These are phyloP conservation scores for Noctua comes DNA, from an alignment of 2,888 invertebrate genomes.

Conservation along the genomic window DNA sequence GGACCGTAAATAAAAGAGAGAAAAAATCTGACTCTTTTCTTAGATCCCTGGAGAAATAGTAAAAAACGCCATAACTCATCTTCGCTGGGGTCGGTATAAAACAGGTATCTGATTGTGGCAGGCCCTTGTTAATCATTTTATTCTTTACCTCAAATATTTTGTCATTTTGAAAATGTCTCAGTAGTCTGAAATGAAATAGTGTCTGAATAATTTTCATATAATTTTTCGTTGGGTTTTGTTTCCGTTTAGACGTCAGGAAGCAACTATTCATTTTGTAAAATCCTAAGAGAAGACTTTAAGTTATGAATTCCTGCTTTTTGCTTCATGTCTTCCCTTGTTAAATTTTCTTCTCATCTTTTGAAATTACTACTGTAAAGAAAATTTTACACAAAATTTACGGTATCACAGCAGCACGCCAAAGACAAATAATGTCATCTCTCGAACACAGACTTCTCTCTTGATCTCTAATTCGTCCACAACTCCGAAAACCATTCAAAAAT, in stretches of 20 bases:
- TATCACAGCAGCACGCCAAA: neutral
- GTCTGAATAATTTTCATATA: conserved; percentile 47
- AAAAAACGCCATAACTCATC: conserved; percentile 74
- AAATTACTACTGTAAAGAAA: neutral
- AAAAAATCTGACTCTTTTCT: conserved; percentile 48
- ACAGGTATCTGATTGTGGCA: conserved; percentile 72
- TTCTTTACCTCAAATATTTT: conserved; percentile 31
- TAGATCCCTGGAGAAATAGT: conserved; percentile 66
- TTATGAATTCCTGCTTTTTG: conserved; percentile 11
- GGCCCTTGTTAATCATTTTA: conserved; percentile 66
- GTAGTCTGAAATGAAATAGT: conserved; percentile 18
- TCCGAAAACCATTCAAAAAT: neutral
- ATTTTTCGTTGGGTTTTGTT: conserved; percentile 25
- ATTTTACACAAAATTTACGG: neutral
- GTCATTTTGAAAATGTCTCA: conserved; percentile 23
- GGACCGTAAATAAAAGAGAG: conserved; percentile 30
- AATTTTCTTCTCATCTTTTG: neutral
- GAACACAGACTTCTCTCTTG: neutral
- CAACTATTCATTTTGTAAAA: conserved; percentile 35
- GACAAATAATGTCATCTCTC: neutral
- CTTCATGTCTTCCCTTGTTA: neutral
- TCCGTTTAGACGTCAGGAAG: conserved; percentile 23
- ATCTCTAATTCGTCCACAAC: neutral
- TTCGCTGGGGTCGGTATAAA: conserved; percentile 67
- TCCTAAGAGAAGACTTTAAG: conserved; percentile 4